phyloP scores from a whole-genome alignment of 2,888 invertebrate species.

The Alloscopus bannaensis region DNA sequence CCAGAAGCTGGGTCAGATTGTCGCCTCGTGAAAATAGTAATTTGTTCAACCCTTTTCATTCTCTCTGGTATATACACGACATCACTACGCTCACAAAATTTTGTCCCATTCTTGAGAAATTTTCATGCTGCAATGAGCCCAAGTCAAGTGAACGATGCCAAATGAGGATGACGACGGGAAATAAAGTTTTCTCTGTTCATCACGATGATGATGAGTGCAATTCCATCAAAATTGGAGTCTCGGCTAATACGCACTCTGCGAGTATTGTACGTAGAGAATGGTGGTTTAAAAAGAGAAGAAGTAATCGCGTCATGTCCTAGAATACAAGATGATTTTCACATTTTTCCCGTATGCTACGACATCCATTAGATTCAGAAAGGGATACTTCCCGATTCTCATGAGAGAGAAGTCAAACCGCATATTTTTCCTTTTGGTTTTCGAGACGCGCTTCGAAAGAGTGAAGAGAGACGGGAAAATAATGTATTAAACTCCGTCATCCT shows the following conservation, averaged over 20 bases:
- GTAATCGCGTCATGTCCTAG: conserved; percentile 57
- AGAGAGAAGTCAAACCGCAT: conserved; percentile 52
- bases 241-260: too few species aligned
- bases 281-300: conserved; percentile 37
- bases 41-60: conserved; percentile 54
- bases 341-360: too few species aligned
- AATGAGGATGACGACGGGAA: conserved; percentile 34
- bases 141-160: conserved; percentile 61
- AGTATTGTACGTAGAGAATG: conserved; percentile 1
- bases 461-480: conserved; percentile 23
- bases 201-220: conserved; percentile 35
- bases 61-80: too few species aligned
- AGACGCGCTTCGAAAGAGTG: background rate
- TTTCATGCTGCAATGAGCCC: conserved; percentile 73
- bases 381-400: too few species aligned
- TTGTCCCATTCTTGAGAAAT: conserved; percentile 70
- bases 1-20: conserved; percentile 44
- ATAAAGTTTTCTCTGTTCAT: conserved; percentile 9
- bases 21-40: conserved; percentile 62
- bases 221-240: too few species aligned
- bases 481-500: conserved; percentile 34
- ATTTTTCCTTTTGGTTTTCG: too few species aligned
- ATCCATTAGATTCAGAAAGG: too few species aligned
- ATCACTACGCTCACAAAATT: conserved; percentile 53
- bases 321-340: conserved; percentile 45